A percentile compares a stretch with the other conserved stretches of the same genome.
These are phyloP conservation scores for Xenopus tropicalis DNA, from an alignment of 2,113 vertebrate species.

Conservation along the genomic window UCB_Xtro_10.0 CM004448.2:98494001-98494500, in stretches of 20 bases:
- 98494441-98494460: too few relatives aligned
- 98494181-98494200: neutral
- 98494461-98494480: too few relatives aligned
- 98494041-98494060: neutral
- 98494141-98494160: neutral
- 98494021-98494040: conserved; percentile 17
- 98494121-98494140: neutral
- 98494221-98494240: neutral
- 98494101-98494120: neutral
- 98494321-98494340: too few relatives aligned
- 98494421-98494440: too few relatives aligned
- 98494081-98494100: neutral
- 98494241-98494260: neutral
- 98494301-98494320: too few relatives aligned
- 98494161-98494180: neutral
- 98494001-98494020: conserved; percentile 4
- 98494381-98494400: too few relatives aligned
- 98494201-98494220: neutral
- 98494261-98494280: neutral
- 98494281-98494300: neutral
- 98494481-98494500: too few relatives aligned
- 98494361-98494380: too few relatives aligned
- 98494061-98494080: neutral
- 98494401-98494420: too few relatives aligned
- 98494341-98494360: too few relatives aligned